A percentile compares a stretch with the other conserved stretches of the same genome.
phyloP scores from a whole-genome alignment of 2,113 vertebrate species.

The Rostratula benghalensis region DNA sequence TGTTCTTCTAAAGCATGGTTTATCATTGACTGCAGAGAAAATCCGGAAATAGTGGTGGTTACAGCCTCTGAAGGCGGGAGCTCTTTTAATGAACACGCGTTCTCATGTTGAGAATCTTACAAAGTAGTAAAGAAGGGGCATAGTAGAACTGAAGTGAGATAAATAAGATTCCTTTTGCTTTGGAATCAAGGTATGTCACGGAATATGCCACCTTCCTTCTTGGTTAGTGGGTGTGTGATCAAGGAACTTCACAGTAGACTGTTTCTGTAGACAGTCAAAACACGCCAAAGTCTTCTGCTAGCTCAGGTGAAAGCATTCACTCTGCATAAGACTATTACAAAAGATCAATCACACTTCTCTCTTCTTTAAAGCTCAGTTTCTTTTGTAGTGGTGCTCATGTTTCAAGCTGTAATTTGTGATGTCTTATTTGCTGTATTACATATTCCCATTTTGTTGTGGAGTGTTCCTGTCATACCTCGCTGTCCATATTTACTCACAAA shows the following conservation, averaged over 20 bases:
- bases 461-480: not conserved
- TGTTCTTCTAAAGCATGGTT: not conserved
- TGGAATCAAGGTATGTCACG: not conserved
- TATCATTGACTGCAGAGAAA: not conserved
- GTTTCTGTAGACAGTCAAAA: not conserved
- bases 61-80: not conserved
- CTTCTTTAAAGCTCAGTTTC: not conserved
- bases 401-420: not conserved
- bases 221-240: not conserved
- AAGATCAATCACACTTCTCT: not conserved
- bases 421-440: accelerated
- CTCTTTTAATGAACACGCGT: not conserved
- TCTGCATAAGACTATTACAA: not conserved
- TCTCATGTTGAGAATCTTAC: not conserved
- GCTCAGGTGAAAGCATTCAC: not conserved
- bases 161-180: not conserved
- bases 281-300: not conserved
- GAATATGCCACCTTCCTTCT: not conserved
- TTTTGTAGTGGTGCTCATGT: not conserved
- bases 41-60: not conserved
- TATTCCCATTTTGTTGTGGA: not conserved
- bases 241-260: not conserved
- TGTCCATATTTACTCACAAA: not conserved
- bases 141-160: not conserved
- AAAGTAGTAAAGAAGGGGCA: not conserved